phyloP scores from a whole-genome alignment of 1,140 invertebrate genomes.

The Drosophila novamexicana region DNA sequence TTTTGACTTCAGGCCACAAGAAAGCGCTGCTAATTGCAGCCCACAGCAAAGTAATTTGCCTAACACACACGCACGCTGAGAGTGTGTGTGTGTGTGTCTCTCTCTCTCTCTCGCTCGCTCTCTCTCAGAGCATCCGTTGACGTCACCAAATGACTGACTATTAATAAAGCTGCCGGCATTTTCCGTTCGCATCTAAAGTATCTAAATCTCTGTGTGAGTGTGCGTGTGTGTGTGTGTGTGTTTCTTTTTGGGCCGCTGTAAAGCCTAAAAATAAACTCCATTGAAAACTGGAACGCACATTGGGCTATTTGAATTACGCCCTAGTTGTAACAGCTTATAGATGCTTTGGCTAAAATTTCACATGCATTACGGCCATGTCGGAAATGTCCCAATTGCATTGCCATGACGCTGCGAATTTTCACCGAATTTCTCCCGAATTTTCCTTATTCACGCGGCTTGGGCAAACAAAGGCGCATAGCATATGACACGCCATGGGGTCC shows the following conservation, averaged over 20 bases:
- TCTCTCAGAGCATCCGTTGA: slow-evolving; percentile 41
- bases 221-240: slow-evolving; percentile 19
- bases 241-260: slow-evolving; percentile 41
- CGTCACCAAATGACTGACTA: slow-evolving; percentile 67
- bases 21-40: slow-evolving; percentile 47
- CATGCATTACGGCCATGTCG: background rate
- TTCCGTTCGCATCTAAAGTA: slow-evolving; percentile 53
- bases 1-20: slow-evolving; percentile 49
- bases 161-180: slow-evolving; percentile 70
- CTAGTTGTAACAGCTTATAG: slow-evolving; percentile 31
- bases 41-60: slow-evolving; percentile 37
- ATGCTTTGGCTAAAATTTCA: slow-evolving; percentile 21
- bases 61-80: slow-evolving; percentile 8
- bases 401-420: background rate
- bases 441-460: background rate
- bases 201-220: slow-evolving; percentile 48
- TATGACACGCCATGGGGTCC: slow-evolving; percentile 8
- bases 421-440: background rate
- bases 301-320: slow-evolving; percentile 47
- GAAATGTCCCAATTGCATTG: background rate
- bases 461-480: slow-evolving; percentile 17
- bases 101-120: background rate
- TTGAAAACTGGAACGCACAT: slow-evolving; percentile 74
- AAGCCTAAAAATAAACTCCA: slow-evolving; percentile 75
- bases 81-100: background rate